Conservation (phyloP, 2,888 invertebrate genomes). For the Agonum fuliginosum region DNA sequence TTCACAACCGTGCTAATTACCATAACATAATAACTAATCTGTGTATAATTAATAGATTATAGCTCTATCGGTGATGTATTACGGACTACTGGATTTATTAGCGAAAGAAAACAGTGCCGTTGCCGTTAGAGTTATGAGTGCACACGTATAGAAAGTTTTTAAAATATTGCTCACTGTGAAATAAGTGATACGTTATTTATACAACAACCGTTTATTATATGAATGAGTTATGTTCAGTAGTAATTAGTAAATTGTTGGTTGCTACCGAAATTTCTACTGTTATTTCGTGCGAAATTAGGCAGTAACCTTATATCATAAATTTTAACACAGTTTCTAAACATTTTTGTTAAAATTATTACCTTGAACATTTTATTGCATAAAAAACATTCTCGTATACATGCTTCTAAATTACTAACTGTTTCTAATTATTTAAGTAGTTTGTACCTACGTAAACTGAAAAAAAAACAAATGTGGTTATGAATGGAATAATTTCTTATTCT, state of each 20-base stretch:
- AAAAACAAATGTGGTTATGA: not conserved
- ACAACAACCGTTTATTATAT: constrained; percentile 47
- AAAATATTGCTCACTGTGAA: constrained; percentile 43
- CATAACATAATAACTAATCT: constrained; percentile 59
- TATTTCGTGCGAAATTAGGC: not conserved
- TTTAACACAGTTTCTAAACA: not conserved
- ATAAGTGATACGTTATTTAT: constrained; percentile 47
- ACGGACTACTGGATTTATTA: constrained; percentile 51
- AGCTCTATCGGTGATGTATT: constrained; percentile 48
- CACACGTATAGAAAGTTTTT: constrained; percentile 51
- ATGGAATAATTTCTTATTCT: no score
- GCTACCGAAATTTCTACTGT: constrained; percentile 33
- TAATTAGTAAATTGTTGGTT: constrained; percentile 31
- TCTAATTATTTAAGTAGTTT: no score
- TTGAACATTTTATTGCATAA: not conserved
- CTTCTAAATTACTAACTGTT: no score
- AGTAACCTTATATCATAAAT: not conserved
- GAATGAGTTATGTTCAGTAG: constrained; percentile 40
- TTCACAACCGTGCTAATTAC: constrained; percentile 51
- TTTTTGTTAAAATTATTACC: not conserved
- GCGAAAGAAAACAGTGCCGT: constrained; percentile 35
- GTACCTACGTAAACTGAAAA: no score
- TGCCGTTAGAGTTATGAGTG: constrained; percentile 29
- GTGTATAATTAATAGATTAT: constrained; percentile 57
- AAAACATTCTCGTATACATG: no score